A percentile compares a stretch with the other conserved stretches of the same genome.
Evolutionary conservation across 2,888 invertebrate species (phyloP).

Genomic region (Plagodis pulveraria): DNA sequence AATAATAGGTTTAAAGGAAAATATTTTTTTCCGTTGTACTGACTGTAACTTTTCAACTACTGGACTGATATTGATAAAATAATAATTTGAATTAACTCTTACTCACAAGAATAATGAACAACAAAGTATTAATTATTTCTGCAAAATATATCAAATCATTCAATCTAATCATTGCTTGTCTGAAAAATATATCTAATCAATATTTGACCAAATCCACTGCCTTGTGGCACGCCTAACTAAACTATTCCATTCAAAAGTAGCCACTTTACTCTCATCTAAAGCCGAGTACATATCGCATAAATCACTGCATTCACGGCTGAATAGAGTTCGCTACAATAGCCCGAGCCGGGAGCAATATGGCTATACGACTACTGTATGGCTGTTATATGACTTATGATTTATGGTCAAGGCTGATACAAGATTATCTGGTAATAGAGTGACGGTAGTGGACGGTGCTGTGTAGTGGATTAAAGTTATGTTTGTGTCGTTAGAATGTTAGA

Average conservation of each 20-base stretch:
- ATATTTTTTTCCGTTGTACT: no score
- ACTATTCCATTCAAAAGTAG: slow-evolving; percentile 5
- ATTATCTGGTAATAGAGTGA: slow-evolving; percentile 32
- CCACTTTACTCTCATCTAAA: slow-evolving; percentile 18
- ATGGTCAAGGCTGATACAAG: slow-evolving; percentile 28
- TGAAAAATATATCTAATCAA: no score
- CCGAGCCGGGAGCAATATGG: slow-evolving; percentile 34
- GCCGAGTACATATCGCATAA: slow-evolving; percentile 25
- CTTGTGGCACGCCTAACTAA: slow-evolving; percentile 1
- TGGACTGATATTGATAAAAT: no score
- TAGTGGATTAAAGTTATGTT: no score
- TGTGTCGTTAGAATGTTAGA: no score
- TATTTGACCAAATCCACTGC: background rate
- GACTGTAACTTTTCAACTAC: no score
- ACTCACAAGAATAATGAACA: no score
- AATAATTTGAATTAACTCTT: no score
- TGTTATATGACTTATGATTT: slow-evolving; percentile 29
- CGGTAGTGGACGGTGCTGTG: slow-evolving; percentile 5
- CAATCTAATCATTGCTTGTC: no score
- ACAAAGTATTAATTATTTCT: no score
- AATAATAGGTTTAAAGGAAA: no score
- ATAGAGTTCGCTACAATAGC: slow-evolving; percentile 38
- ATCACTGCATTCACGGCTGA: slow-evolving; percentile 30
- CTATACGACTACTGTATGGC: slow-evolving; percentile 15
- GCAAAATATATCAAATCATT: no score